These are phyloP conservation scores for Sanderia malayensis DNA, from an alignment of 30 jellyfish, hydroid and myxozoan genomes.

Conservation along the genomic window DNA sequence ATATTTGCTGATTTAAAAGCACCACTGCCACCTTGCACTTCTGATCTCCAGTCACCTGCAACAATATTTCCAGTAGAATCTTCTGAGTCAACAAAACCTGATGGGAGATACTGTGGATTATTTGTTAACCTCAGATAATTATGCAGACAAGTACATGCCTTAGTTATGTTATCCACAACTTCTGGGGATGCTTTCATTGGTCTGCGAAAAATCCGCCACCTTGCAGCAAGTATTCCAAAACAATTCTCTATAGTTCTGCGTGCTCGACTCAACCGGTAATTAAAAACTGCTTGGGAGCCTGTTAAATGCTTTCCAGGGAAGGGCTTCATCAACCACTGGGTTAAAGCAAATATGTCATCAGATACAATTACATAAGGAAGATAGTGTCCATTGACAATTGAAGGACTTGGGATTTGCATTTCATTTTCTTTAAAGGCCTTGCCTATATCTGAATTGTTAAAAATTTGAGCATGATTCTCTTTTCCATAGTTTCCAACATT, in stretches of 20 bases:
- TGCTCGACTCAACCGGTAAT: neutral
- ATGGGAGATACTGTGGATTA: neutral
- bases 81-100: neutral
- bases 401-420: constrained; percentile 17
- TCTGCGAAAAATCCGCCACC: neutral
- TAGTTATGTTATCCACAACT: too few species aligned
- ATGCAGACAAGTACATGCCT: neutral
- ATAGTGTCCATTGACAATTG: neutral
- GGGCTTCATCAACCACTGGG: neutral
- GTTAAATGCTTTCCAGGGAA: too few species aligned
- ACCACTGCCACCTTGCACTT: constrained; percentile 18
- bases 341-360: neutral
- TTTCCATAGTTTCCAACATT: constrained; percentile 25
- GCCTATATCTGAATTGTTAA: constrained; percentile 24
- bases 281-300: neutral
- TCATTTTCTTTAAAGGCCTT: constrained; percentile 10
- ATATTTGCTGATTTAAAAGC: constrained; percentile 11
- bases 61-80: neutral
- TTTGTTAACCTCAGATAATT: neutral
- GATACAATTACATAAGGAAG: neutral
- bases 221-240: neutral
- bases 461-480: constrained; percentile 28
- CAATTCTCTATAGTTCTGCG: neutral
- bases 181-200: neutral
- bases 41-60: constrained; percentile 3